Conservation (phyloP, 1,140 invertebrate genomes). For the Arion vulgaris region DNA sequence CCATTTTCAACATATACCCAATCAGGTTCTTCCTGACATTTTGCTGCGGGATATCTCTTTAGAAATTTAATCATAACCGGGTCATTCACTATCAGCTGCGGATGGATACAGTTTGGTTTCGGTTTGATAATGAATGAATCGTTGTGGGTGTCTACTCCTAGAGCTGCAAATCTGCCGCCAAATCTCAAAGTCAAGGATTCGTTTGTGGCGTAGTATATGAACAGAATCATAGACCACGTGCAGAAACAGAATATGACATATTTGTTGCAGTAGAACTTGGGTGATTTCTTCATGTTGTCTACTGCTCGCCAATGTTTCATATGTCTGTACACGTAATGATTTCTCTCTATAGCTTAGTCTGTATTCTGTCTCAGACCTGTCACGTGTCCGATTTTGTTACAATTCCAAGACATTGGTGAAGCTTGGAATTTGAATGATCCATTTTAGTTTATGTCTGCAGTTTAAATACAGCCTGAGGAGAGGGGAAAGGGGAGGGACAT, state of each 20-base stretch:
- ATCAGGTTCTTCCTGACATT: slow-evolving; percentile 75
- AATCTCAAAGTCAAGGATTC: background rate
- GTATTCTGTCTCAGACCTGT: too few relatives aligned
- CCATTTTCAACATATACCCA: slow-evolving; percentile 58
- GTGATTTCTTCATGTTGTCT: too few relatives aligned
- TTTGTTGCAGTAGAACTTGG: background rate
- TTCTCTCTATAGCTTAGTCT: too few relatives aligned
- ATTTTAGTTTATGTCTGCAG: too few relatives aligned
- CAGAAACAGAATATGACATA: background rate
- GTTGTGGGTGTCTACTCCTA: background rate
- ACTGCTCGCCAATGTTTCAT: too few relatives aligned
- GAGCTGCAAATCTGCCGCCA: background rate
- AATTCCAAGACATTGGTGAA: too few relatives aligned
- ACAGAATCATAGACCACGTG: background rate
- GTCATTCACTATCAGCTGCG: slow-evolving; percentile 78
- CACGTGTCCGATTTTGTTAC: too few relatives aligned
- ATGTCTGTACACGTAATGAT: too few relatives aligned
- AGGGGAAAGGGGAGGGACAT: too few relatives aligned
- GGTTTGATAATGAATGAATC: background rate
- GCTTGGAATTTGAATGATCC: too few relatives aligned
- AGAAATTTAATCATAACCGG: slow-evolving; percentile 82
- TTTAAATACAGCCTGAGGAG: too few relatives aligned
- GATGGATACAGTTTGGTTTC: slow-evolving; percentile 77
- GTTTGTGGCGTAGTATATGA: background rate
- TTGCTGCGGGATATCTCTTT: slow-evolving; percentile 76